These are phyloP conservation scores for Lanius ludovicianus DNA, from an alignment of 2,113 vertebrate species.

Conservation along the genomic window DNA sequence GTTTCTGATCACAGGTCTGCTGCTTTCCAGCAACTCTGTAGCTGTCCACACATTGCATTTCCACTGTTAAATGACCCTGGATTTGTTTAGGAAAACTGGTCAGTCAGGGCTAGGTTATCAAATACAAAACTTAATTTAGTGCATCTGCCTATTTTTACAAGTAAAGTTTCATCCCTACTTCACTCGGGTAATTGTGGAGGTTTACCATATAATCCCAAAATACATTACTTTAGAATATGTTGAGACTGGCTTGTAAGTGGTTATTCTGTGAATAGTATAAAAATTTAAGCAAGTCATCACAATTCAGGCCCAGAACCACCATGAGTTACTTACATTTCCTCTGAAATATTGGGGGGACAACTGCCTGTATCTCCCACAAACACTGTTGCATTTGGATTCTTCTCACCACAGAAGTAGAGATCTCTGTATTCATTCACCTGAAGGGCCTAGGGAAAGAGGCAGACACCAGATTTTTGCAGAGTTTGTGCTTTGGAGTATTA, in stretches of 20 bases:
- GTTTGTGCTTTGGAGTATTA: not conserved
- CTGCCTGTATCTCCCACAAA: not conserved
- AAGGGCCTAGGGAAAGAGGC: constrained; percentile 48
- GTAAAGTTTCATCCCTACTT: not conserved
- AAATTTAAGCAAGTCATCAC: not conserved
- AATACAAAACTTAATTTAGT: not conserved
- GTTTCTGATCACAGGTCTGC: not conserved
- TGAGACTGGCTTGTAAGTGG: not conserved
- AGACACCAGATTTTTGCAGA: not conserved
- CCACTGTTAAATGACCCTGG: not conserved
- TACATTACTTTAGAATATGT: not conserved
- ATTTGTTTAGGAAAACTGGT: not conserved
- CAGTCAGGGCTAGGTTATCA: not conserved
- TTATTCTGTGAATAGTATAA: not conserved
- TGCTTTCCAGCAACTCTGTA: not conserved
- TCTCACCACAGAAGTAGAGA: constrained; percentile 57
- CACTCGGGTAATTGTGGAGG: not conserved
- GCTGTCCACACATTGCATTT: not conserved
- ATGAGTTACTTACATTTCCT: constrained; percentile 44
- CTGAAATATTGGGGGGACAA: not conserved
- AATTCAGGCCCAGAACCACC: not conserved
- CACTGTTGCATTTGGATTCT: not conserved
- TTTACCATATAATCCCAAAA: not conserved
- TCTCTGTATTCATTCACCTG: constrained; percentile 67
- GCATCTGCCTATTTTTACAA: not conserved